Evolutionary conservation across 2,797 vertebrate species (phyloP).

Genomic region (Gymnodraco acuticeps): DNA sequence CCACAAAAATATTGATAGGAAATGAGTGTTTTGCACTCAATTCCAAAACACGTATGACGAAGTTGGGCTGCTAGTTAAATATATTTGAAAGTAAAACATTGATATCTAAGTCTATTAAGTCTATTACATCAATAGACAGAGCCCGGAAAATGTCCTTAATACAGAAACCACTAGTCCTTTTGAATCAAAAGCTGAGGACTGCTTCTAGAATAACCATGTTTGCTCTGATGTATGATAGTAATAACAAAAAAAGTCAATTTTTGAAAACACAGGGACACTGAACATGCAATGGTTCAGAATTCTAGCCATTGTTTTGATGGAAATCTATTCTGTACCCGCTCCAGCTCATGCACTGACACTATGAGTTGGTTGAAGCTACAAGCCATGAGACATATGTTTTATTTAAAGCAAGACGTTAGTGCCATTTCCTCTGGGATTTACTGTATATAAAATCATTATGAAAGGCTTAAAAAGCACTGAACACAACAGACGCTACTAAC

Average conservation of each 20-base stretch:
- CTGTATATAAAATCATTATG: not conserved
- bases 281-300: slow-evolving; percentile 2
- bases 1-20: not conserved
- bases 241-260: slow-evolving; percentile 23
- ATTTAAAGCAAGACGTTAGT: not conserved
- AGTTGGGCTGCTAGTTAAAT: not conserved
- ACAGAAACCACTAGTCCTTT: not conserved
- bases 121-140: not conserved
- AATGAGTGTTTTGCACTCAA: not conserved
- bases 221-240: slow-evolving; percentile 31
- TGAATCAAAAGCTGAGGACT: slow-evolving; percentile 8
- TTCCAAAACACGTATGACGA: slow-evolving; percentile 1
- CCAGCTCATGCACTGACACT: not conserved
- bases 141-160: not conserved
- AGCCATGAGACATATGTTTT: not conserved
- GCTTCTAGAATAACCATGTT: slow-evolving; percentile 16
- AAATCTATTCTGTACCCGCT: not conserved
- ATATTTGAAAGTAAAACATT: not conserved
- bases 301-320: not conserved
- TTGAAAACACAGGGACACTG: not conserved
- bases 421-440: slow-evolving; percentile 30
- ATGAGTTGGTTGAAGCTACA: not conserved
- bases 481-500: slow-evolving; percentile 11
- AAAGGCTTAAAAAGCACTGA: slow-evolving; percentile 1
- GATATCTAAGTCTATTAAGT: slow-evolving; percentile 6